Conservation (phyloP, 2,797 vertebrate genomes). For the Tarsius wallacei region DNA sequence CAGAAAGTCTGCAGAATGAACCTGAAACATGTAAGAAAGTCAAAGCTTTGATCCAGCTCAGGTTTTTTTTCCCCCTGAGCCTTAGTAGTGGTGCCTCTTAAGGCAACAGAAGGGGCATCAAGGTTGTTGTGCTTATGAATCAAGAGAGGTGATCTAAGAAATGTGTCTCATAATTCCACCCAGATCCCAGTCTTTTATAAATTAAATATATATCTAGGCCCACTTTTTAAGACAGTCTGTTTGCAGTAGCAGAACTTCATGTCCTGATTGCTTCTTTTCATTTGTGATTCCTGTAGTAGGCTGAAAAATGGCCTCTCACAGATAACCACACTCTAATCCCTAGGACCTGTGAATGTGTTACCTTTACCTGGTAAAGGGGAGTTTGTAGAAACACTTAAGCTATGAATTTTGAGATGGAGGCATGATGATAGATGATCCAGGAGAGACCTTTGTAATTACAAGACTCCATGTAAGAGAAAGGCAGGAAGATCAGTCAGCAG, state of each 20-base stretch:
- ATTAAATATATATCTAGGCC: not conserved
- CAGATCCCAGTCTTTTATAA: not conserved
- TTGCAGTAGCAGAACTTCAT: not conserved
- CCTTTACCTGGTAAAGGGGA: not conserved
- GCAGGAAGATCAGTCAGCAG: not conserved
- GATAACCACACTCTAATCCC: not conserved
- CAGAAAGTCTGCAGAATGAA: slow-evolving; percentile 5
- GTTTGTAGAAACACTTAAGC: not conserved
- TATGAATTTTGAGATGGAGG: not conserved
- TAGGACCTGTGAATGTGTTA: not conserved
- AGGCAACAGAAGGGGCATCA: not conserved
- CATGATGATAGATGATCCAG: not conserved
- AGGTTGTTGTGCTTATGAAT: not conserved
- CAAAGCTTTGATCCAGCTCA: not conserved
- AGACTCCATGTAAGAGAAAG: not conserved
- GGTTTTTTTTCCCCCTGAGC: not conserved
- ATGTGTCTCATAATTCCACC: not conserved
- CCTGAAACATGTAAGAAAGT: not conserved
- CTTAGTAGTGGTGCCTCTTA: not conserved
- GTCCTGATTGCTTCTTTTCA: slow-evolving; percentile 36
- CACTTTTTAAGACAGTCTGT: not conserved
- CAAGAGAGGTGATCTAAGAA: slow-evolving; percentile 18
- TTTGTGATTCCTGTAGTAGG: not conserved
- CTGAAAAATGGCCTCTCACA: not conserved
- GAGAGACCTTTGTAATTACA: not conserved